Base-by-base conservation (phyloP, 2,113 vertebrate genomes). In the Cyrtonyx montezumae region DNA sequence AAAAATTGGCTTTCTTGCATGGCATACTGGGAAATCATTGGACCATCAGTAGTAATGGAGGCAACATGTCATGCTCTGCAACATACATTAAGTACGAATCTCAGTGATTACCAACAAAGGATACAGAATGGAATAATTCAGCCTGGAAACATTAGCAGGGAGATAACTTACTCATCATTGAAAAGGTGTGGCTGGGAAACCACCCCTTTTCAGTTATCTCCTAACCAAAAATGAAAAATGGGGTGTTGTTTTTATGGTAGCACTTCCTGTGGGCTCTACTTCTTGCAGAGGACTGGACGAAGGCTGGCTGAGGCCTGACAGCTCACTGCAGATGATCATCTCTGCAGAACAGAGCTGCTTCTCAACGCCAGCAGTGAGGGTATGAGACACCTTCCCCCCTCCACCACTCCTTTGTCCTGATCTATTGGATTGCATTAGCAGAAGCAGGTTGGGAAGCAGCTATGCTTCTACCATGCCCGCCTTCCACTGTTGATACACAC, bases 301-400 rank as follows among this genome's bases (percentile, higher is more conserved):
- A 90, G 12, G 20, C 36, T 58, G 11, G 40, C 2, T n/a, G 15
- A 23, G 14, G 42, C 26, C 25, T 40, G 86, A 46, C n/a, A 56
- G 63, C 26, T 62, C 14, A 65, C 36, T 34, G 8, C 62, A 43
- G 80, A 25, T 68, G 8, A 49, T 67, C 6, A 49, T 67, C 6
- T 65, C 34, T 25, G 25, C 26, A 40, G 34, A 69, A 40, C 68
- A 11, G 43, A 80, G 34, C 56, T 46, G 56, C 43, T 87, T 32
- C 12, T 2, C 7, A 37, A 34, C 43, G 59, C 46, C 4, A 7
- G 51, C 0, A 0, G 20, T 2, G 40, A 37, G 5, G 22, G 5
- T 3, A 4, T 18, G 30, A 49, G 2, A 0, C 46, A 11, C 2
- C 62, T 7, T 6, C 16, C 46, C 40, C 40, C 40, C 40, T 40